Evolutionary conservation across 2,113 vertebrate genomes (phyloP).

Genomic region (Crocuta crocuta): DNA sequence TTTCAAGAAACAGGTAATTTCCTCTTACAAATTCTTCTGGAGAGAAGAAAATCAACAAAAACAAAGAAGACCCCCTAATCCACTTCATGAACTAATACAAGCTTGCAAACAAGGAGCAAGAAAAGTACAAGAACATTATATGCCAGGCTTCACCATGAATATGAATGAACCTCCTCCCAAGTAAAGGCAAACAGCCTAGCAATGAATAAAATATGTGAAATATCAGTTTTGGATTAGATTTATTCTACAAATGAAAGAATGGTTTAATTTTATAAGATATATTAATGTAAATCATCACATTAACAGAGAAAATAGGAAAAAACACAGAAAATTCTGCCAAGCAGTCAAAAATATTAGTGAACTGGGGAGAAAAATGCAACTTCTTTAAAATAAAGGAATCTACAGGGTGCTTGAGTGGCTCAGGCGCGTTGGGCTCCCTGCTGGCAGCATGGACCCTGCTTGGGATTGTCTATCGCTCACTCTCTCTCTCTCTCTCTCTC

Average conservation of each 20-base stretch:
- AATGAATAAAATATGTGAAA: background rate
- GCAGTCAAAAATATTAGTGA: background rate
- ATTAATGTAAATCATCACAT: background rate
- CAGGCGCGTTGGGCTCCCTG: too few relatives aligned
- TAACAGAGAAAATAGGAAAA: background rate
- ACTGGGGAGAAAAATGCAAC: background rate
- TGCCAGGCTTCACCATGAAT: background rate
- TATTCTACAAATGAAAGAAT: background rate
- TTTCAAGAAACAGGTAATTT: background rate
- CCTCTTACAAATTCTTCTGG: background rate
- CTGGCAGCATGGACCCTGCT: too few relatives aligned
- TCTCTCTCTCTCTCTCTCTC: too few relatives aligned
- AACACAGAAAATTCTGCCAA: background rate
- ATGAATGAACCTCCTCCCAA: background rate
- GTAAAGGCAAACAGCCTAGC: background rate
- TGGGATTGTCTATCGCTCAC: too few relatives aligned
- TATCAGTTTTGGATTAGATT: slow-evolving; percentile 34
- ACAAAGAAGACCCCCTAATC: background rate
- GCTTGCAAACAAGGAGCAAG: background rate
- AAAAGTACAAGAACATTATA: background rate
- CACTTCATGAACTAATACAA: background rate
- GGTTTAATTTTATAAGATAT: background rate
- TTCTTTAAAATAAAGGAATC: background rate
- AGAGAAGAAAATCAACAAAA: background rate
- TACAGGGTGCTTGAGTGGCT: too few relatives aligned